phyloP scores from a whole-genome alignment of 2,113 vertebrate genomes.

The Chrysochloris asiatica region DNA sequence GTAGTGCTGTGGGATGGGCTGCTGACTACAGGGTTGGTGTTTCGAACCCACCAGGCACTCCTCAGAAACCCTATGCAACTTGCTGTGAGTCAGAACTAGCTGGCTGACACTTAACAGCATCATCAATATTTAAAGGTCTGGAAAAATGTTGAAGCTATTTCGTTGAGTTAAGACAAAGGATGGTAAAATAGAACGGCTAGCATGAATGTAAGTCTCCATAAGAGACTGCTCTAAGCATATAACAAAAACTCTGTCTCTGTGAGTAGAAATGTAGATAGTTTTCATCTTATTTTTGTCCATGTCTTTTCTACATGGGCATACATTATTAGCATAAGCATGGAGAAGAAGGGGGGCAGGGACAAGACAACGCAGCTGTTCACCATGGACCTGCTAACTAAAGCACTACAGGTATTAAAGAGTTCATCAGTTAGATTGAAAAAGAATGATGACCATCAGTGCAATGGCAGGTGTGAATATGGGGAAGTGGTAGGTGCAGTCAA shows the following conservation, averaged over 20 bases:
- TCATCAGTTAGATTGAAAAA: neutral
- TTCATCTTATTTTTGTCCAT: neutral
- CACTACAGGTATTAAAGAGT: neutral
- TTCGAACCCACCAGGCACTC: too few species aligned
- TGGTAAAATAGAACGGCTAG: too few species aligned
- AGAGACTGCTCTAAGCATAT: neutral
- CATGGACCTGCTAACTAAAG: conserved; percentile 43
- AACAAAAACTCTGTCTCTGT: neutral
- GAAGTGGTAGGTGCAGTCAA: neutral
- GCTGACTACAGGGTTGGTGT: too few species aligned
- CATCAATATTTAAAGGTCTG: too few species aligned
- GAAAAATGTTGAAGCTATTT: neutral
- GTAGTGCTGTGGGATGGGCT: too few species aligned
- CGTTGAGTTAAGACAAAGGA: neutral
- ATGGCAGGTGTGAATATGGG: neutral
- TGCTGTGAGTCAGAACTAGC: too few species aligned
- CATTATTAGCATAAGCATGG: neutral
- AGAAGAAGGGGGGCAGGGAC: neutral
- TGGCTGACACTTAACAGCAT: too few species aligned
- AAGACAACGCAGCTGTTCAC: neutral
- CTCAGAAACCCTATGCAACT: too few species aligned
- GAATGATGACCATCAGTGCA: neutral
- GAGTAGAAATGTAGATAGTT: neutral
- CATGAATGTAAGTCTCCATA: neutral
- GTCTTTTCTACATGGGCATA: neutral